Percentiles rank a stretch among this genome's conserved stretches.
Conservation (phyloP, 2,113 vertebrate species). For the Amblyornis subalaris region DNA sequence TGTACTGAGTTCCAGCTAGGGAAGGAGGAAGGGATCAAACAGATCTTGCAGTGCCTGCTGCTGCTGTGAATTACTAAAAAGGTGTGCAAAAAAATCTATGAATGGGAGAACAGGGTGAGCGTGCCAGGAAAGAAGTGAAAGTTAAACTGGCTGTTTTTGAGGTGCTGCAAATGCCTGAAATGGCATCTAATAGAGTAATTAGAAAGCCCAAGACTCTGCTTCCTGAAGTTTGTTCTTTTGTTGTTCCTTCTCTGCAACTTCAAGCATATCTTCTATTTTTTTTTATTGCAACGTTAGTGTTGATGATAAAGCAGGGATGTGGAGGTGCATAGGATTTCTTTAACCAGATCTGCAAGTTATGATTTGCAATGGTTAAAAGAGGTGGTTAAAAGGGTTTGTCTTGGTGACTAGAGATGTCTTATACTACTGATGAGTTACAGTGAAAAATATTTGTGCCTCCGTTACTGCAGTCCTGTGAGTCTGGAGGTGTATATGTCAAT, state of each 20-base stretch:
- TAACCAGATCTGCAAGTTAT: neutral
- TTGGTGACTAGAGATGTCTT: neutral
- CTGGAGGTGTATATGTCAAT: neutral
- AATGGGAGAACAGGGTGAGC: neutral
- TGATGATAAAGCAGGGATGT: neutral
- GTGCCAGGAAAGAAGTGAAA: neutral
- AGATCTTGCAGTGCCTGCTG: neutral
- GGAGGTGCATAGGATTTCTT: neutral
- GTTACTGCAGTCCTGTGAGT: neutral
- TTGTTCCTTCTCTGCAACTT: neutral
- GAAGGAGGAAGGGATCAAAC: neutral
- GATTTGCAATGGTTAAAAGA: neutral
- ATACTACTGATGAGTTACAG: neutral
- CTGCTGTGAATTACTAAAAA: neutral
- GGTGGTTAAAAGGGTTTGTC: neutral
- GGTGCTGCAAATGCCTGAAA: neutral
- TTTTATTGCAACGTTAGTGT: neutral
- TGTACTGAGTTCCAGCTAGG: neutral
- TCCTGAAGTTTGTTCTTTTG: neutral
- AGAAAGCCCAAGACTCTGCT: neutral
- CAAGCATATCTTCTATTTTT: neutral
- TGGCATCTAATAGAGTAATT: neutral
- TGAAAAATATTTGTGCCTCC: neutral
- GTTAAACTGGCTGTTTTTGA: neutral
- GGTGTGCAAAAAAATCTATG: neutral